Evolutionary conservation across 2,888 invertebrate species (phyloP).

Genomic region (Belgica antarctica): DNA sequence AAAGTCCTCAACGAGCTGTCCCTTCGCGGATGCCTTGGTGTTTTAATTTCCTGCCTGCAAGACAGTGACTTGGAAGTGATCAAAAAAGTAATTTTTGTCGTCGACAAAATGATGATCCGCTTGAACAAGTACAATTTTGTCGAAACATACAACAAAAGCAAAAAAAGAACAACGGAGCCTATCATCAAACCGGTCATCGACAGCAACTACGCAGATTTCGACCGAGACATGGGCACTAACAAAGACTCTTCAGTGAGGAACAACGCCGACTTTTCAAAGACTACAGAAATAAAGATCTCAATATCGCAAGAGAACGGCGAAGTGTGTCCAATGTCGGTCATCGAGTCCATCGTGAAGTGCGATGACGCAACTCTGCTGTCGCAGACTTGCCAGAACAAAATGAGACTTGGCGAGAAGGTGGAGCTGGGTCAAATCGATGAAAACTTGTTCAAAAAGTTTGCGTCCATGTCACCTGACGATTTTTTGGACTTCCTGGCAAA

Average conservation of each 20-base stretch:
- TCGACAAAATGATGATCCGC: slow-evolving; percentile 57
- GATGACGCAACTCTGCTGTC: slow-evolving; percentile 64
- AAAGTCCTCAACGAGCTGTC: slow-evolving; percentile 69
- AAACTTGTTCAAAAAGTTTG: slow-evolving; percentile 51
- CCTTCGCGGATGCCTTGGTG: slow-evolving; percentile 67
- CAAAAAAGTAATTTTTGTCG: slow-evolving; percentile 60
- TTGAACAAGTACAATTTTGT: slow-evolving; percentile 60
- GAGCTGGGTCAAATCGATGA: slow-evolving; percentile 54
- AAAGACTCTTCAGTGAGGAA: slow-evolving; percentile 26
- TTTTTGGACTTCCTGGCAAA: slow-evolving; percentile 62
- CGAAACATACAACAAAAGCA: slow-evolving; percentile 47
- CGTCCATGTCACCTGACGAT: slow-evolving; percentile 58
- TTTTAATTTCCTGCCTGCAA: slow-evolving; percentile 64
- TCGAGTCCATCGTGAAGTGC: slow-evolving; percentile 64
- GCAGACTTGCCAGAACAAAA: slow-evolving; percentile 57
- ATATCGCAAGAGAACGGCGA: slow-evolving; percentile 46
- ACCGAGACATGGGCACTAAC: neutral
- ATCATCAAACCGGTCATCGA: slow-evolving; percentile 45
- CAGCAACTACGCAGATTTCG: slow-evolving; percentile 45
- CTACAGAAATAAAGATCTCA: neutral
- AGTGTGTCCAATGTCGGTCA: slow-evolving; percentile 57
- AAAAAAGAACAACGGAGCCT: slow-evolving; percentile 23
- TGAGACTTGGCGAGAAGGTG: slow-evolving; percentile 50
- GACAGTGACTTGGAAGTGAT: slow-evolving; percentile 71
- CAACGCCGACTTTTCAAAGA: slow-evolving; percentile 23